Percentiles rank a stretch among this genome's conserved stretches.
These are phyloP conservation scores for Drosophila fuyamai DNA, from an alignment of 1,140 invertebrate genomes.

Conservation along the genomic window DNA sequence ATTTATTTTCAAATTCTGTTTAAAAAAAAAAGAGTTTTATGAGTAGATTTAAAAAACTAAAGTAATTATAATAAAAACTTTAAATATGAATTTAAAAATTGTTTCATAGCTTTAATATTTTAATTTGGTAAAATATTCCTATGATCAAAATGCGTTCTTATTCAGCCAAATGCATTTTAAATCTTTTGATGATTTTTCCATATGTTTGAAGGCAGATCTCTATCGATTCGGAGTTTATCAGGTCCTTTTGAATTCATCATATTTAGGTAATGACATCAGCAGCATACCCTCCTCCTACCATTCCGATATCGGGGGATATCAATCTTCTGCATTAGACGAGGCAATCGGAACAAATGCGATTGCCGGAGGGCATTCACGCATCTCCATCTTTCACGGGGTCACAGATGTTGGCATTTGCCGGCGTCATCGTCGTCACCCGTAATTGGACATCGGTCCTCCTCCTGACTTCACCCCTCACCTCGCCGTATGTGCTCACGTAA, in stretches of 20 bases:
- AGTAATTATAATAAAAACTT: too few species aligned
- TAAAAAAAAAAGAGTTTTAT: too few species aligned
- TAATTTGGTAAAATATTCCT: not conserved
- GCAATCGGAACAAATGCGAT: conserved; percentile 49
- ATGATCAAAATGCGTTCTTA: not conserved
- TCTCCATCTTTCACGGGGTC: conserved; percentile 52
- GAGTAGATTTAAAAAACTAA: too few species aligned
- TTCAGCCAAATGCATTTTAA: not conserved
- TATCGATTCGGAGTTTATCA: conserved; percentile 3
- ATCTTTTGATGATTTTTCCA: not conserved
- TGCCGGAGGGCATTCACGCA: conserved; percentile 61
- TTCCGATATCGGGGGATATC: conserved; percentile 51
- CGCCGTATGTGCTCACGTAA: conserved; percentile 38
- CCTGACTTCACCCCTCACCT: conserved; percentile 36
- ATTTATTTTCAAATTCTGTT: too few species aligned
- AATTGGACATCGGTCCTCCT: conserved; percentile 59
- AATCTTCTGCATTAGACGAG: conserved; percentile 61
- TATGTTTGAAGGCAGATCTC: not conserved
- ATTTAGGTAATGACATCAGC: conserved; percentile 26
- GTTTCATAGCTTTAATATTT: not conserved
- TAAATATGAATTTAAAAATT: too few species aligned
- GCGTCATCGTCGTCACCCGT: conserved; percentile 60
- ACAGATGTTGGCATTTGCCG: conserved; percentile 75
- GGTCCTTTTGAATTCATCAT: conserved; percentile 5
- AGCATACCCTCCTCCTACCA: not conserved